Percentiles rank a stretch among this genome's conserved stretches.
Evolutionary conservation across 2,113 vertebrate species (phyloP).

Genomic region (Centropristis striata): DNA sequence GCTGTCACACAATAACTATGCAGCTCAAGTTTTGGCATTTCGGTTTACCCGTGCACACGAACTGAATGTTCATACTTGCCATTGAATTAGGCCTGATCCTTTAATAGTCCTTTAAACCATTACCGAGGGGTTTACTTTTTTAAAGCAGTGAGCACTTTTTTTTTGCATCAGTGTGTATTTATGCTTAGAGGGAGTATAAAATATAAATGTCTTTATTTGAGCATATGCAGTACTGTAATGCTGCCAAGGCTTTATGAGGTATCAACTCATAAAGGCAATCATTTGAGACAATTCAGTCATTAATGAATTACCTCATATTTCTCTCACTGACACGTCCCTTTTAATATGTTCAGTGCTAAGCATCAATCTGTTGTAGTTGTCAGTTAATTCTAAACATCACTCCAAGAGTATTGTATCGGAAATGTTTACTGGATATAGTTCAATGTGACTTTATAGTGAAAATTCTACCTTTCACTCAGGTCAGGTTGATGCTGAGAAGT

Average conservation of each 20-base stretch:
- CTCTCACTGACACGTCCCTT: not conserved
- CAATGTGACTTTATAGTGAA: slow-evolving; percentile 12
- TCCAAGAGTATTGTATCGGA: not conserved
- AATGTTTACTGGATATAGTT: not conserved
- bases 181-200: not conserved
- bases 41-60: slow-evolving; percentile 16
- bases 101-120: not conserved
- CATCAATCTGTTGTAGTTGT: not conserved
- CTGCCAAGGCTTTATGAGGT: not conserved
- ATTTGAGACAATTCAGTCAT: slow-evolving; percentile 15
- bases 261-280: slow-evolving; percentile 3
- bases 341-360: slow-evolving; percentile 24
- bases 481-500: slow-evolving; percentile 30
- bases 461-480: not conserved
- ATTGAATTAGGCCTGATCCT: not conserved
- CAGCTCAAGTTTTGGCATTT: slow-evolving; percentile 26
- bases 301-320: slow-evolving; percentile 16
- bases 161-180: not conserved
- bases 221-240: not conserved
- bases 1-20: slow-evolving; percentile 19
- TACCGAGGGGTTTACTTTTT: not conserved
- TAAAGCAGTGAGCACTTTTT: not conserved
- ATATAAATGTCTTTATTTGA: not conserved
- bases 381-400: not conserved
- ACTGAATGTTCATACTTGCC: slow-evolving; percentile 15